Conservation (phyloP, 1,140 invertebrate genomes). For the Anastatus disparis region DNA sequence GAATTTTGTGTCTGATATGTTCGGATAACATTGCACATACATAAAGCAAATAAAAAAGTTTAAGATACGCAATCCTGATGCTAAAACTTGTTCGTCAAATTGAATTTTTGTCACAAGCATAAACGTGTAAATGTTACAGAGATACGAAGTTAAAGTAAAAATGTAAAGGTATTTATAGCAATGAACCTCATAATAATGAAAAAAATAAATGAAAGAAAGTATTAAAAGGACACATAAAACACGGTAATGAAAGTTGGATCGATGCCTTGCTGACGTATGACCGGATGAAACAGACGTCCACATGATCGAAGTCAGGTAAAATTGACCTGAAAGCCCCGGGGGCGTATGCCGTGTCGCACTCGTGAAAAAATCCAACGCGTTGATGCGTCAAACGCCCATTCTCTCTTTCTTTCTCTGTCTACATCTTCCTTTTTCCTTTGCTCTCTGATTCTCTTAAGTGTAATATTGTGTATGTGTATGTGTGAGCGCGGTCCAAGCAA, state of each 20-base stretch:
- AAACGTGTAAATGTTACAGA: too few species aligned
- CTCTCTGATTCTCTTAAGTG: too few species aligned
- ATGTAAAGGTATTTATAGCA: too few species aligned
- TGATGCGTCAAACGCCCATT: conserved; percentile 54
- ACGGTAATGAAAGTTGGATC: conserved; percentile 13
- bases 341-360: neutral
- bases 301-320: neutral
- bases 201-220: too few species aligned
- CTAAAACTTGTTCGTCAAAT: neutral
- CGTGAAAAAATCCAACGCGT: conserved; percentile 46
- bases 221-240: neutral
- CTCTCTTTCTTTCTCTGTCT: conserved; percentile 17
- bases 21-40: too few species aligned
- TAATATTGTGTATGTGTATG: conserved; percentile 46
- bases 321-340: neutral
- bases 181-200: too few species aligned
- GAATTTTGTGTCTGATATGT: too few species aligned
- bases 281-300: neutral
- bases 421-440: too few species aligned
- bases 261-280: conserved; percentile 1
- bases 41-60: neutral
- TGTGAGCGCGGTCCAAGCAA: conserved; percentile 48
- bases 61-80: too few species aligned
- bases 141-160: too few species aligned
- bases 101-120: conserved; percentile 3